Percentiles rank a stretch among this genome's conserved stretches.
Evolutionary conservation across 2,888 invertebrate genomes (phyloP).

Genomic region (Sminthurinus aureus): DNA sequence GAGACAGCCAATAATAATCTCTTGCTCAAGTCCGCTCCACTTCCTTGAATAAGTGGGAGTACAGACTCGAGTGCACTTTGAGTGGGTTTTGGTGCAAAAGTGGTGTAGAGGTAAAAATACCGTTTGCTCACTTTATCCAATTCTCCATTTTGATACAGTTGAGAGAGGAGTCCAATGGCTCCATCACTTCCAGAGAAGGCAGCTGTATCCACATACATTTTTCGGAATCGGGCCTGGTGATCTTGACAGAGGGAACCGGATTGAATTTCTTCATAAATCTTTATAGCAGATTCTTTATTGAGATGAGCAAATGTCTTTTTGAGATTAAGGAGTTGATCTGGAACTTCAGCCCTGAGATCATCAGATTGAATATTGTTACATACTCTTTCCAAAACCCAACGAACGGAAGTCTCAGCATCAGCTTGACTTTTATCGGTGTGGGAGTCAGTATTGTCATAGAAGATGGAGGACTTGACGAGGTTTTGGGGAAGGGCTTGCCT

Average conservation of each 20-base stretch:
- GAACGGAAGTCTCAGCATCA: not conserved
- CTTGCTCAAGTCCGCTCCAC: constrained; percentile 47
- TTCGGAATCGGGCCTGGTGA: not conserved
- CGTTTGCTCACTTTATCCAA: constrained; percentile 45
- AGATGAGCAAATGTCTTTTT: constrained; percentile 27
- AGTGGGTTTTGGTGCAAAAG: constrained; percentile 52
- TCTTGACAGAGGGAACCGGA: constrained; percentile 7
- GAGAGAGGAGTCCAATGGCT: constrained; percentile 74
- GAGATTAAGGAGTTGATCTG: constrained; percentile 8
- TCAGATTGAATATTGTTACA: constrained; percentile 28
- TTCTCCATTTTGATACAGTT: constrained; percentile 69
- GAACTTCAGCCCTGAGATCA: constrained; percentile 22
- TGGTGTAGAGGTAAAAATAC: constrained; percentile 48
- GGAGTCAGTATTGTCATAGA: constrained; percentile 23
- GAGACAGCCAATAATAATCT: constrained; percentile 46
- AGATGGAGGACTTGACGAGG: constrained; percentile 27
- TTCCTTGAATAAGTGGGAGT: constrained; percentile 30
- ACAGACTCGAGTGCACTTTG: constrained; percentile 45
- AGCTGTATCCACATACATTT: constrained; percentile 79
- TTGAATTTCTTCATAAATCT: constrained; percentile 19
- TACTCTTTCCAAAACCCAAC: constrained; percentile 5
- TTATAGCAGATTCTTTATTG: not conserved
- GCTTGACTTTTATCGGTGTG: not conserved
- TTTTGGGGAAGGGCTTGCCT: not conserved
- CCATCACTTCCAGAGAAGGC: constrained; percentile 81